Evolutionary conservation across 2,888 invertebrate genomes (phyloP).

Genomic region (Epistrophella euchroma): DNA sequence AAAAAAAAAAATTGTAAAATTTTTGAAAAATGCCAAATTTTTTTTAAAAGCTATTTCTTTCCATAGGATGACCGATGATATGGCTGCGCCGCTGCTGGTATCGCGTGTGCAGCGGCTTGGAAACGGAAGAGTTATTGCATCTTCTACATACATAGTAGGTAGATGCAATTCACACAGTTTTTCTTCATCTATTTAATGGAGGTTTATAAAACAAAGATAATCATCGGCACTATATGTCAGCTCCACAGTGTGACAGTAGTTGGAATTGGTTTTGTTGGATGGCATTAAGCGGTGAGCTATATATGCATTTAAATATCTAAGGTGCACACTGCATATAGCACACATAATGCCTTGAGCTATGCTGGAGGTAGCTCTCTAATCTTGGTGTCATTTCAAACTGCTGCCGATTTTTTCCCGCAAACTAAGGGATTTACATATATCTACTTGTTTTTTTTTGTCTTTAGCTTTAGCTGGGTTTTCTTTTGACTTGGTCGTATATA

Average conservation of each 20-base stretch:
- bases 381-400: constrained; percentile 41
- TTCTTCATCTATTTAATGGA: constrained; percentile 42
- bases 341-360: constrained; percentile 7
- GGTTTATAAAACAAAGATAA: constrained; percentile 37
- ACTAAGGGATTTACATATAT: constrained; percentile 26
- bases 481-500: background rate
- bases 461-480: background rate
- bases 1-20: background rate
- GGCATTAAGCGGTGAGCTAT: constrained; percentile 49
- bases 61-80: constrained; percentile 19
- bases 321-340: constrained; percentile 41
- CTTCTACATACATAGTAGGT: background rate
- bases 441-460: background rate
- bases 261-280: constrained; percentile 21
- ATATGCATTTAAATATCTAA: constrained; percentile 51
- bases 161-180: constrained; percentile 42
- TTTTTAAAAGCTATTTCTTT: constrained; percentile 60
- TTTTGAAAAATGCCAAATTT: constrained; percentile 61
- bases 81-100: background rate
- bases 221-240: constrained; percentile 57
- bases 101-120: constrained; percentile 5
- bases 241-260: constrained; percentile 2
- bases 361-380: constrained; percentile 39
- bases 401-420: constrained; percentile 11
- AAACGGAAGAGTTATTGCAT: constrained; percentile 42